Evolutionary conservation across 1,140 invertebrate genomes (phyloP).

Genomic region (Lordiphosa clarofinis): DNA sequence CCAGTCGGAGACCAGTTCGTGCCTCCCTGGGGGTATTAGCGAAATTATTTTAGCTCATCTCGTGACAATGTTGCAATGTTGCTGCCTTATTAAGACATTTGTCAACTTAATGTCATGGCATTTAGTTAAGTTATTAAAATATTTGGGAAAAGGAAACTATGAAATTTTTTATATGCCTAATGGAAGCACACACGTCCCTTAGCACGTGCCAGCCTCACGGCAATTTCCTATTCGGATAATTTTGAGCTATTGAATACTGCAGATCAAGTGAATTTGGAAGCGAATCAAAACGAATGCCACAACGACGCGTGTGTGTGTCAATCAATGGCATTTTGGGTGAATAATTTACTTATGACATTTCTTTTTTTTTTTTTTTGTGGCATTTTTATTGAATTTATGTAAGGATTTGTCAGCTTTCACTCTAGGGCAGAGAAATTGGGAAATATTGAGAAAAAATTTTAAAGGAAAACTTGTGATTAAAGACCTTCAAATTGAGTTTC

Average conservation of each 20-base stretch:
- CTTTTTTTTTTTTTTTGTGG: slow-evolving; percentile 23
- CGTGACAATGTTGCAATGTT: slow-evolving; percentile 36
- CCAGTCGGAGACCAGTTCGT: slow-evolving; percentile 6
- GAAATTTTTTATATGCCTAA: slow-evolving; percentile 14
- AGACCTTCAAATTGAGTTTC: too few relatives aligned
- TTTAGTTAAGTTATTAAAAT: slow-evolving; percentile 69
- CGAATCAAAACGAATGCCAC: slow-evolving; percentile 55
- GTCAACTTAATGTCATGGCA: slow-evolving; percentile 56
- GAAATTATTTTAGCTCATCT: slow-evolving; percentile 30
- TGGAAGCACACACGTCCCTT: slow-evolving; percentile 29
- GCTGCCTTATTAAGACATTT: slow-evolving; percentile 66
- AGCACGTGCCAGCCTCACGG: slow-evolving; percentile 48
- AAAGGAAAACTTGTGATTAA: too few relatives aligned
- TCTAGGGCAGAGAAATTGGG: too few relatives aligned
- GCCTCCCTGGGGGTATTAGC: slow-evolving; percentile 30
- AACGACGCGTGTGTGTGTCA: slow-evolving; percentile 64
- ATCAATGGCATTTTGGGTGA: slow-evolving; percentile 67
- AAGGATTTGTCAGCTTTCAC: too few relatives aligned
- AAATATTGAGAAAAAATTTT: too few relatives aligned
- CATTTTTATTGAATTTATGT: slow-evolving; percentile 58
- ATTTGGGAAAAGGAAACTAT: slow-evolving; percentile 10
- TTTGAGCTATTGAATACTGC: slow-evolving; percentile 19
- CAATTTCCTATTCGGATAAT: slow-evolving; percentile 43
- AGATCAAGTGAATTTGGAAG: slow-evolving; percentile 50
- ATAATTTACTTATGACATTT: slow-evolving; percentile 73